Base-by-base conservation (phyloP, 2,888 invertebrate species). In the Macaria liturata region DNA sequence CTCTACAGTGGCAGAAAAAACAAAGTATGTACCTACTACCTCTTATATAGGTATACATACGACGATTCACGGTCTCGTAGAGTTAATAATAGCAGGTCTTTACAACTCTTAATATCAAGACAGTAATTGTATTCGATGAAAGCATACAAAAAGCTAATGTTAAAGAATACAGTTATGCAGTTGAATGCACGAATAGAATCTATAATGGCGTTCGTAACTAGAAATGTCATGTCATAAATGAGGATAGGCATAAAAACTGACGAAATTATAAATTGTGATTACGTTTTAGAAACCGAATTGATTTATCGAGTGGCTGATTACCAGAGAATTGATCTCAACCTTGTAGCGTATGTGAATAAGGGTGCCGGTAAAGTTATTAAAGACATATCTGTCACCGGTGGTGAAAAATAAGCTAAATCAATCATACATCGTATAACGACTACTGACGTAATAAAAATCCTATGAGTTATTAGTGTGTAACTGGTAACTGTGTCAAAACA, bases 41-140 rank as follows among this genome's bases (percentile, higher is more conserved):
- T 6, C 0, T 7, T 37, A 37, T 7, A 6, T 37, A 37, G 1
- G 9, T 44, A 65, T 55, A 60, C 58, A 49, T 60, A 58, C 54
- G 50, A 63, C 54, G 34, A 62, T 77, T 76, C 75, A 78, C 64
- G 73, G 70, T 71, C 72, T 67, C 69, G 66, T 67, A 69, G 65
- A 66, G 59, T 67, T 67, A 66, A 65, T 70, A 72, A 69, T 67
- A 62, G 64, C 59, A 62, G 49, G 61, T 46, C 59, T 61, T 64
- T 43, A 51, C 49, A 45, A 54, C 51, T 47, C 55, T 40, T 59
- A 55, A 64, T 50, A 58, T 49, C 37, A 49, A 61, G 50, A 62
- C 59, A 55, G 54, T 57, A 62, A 61, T 62, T 58, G 58, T 58
- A 56, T 62, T 55, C 53, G 53, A 55, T 55, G 44, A 58, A 53